Conservation (phyloP, 2,888 invertebrate species). For the Harpalus rubripes region DNA sequence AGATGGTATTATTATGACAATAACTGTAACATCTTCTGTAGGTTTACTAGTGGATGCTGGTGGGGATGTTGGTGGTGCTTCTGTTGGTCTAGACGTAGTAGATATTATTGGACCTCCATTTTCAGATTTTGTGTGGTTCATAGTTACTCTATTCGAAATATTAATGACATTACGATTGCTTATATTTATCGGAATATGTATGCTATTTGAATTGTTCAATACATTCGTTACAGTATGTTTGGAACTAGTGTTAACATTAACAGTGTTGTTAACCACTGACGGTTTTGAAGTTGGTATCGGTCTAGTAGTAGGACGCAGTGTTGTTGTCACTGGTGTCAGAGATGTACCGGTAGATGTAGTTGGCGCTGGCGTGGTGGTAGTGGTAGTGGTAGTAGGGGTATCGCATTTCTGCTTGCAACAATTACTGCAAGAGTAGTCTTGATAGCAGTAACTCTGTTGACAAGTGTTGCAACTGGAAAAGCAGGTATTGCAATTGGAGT, state of each 20-base stretch:
- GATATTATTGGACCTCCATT: conserved; percentile 47
- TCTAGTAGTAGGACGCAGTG: background rate
- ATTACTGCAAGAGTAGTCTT: background rate
- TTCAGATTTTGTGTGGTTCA: no score
- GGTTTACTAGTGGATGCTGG: background rate
- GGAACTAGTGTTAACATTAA: background rate
- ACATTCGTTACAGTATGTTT: conserved; percentile 60
- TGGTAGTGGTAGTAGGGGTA: conserved; percentile 6
- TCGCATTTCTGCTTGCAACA: background rate
- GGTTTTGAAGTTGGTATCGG: background rate
- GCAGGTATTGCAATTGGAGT: background rate
- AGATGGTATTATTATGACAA: conserved; percentile 35
- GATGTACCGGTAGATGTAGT: background rate
- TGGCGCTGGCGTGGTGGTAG: background rate
- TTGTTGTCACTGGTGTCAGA: background rate
- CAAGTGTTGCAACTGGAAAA: conserved; percentile 3
- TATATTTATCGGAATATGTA: conserved; percentile 67
- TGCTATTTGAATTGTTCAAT: conserved; percentile 64
- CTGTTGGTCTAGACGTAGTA: conserved; percentile 33
- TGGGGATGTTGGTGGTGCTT: background rate
- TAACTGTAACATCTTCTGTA: background rate
- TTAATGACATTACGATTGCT: conserved; percentile 41
- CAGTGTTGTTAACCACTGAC: background rate
- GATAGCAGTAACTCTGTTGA: background rate
- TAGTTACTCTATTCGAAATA: conserved; percentile 4